Base-by-base conservation (phyloP, 1,140 invertebrate species). In the Ceratosolen fusciceps region DNA sequence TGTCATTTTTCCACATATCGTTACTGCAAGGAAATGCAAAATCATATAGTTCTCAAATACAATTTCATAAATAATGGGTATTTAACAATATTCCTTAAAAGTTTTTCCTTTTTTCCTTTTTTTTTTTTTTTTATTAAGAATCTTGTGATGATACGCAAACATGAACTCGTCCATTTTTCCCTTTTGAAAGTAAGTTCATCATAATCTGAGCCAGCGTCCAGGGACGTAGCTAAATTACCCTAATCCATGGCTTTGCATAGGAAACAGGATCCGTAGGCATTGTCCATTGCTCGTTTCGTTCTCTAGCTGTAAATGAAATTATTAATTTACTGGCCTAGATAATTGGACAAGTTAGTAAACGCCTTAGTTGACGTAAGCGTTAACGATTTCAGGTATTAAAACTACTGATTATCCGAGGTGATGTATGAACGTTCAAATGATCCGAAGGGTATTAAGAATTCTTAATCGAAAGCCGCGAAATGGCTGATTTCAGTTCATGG, bases 111-210 rank as follows among this genome's bases (percentile, higher is more conserved):
- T 19, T 70, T 70, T 70, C 14, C 19, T 12, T 43, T 14, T 16
- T 26, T 14, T 49, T 26, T 26, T 70, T 43, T 24, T 16, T 47
- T 3, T 47, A 0, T n/a, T 47, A 21, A 26, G 14, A 49, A 14
- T 39, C n/a, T 29, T 14, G 67, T 16, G 39, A 16, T n/a, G n/a
- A 70, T 67, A 65, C 72, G n/a, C 19, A 43, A 74, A 79, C 56
- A 39, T 79, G 76, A 71, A 79, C 80, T 81, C 76, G 71, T 19
- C 80, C 71, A 70, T 43, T 52, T 26, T 52, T 43, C 29, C 65
- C 58, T 60, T 49, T 47, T 68, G 52, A 26, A 58, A 4, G 1
- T 21, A 58, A 4, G 1, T 21, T 10, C 5, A n/a, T 10, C 56
- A n/a, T 26, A 12, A 43, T 26, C 72, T 60, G 21, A 24, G 26